phyloP scores from a whole-genome alignment of 2,113 vertebrate genomes.

The Candoia aspera region DNA sequence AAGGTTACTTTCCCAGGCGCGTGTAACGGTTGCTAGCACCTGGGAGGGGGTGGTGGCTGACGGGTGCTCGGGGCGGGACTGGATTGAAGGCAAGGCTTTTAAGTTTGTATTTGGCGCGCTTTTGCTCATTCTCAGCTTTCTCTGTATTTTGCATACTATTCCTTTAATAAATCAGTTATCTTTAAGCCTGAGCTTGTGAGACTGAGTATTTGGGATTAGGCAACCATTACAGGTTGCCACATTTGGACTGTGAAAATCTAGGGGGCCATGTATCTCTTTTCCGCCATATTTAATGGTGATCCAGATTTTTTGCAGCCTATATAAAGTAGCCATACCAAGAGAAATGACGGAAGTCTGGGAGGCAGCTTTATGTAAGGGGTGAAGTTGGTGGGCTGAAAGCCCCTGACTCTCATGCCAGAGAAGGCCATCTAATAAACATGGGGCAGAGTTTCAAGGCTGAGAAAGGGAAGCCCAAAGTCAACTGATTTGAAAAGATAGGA shows the following conservation, averaged over 20 bases:
- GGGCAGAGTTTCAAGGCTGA: not conserved
- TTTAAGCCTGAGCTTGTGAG: too few relatives aligned
- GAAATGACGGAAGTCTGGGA: not conserved
- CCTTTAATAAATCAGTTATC: too few relatives aligned
- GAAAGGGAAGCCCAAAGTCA: not conserved
- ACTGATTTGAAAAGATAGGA: not conserved
- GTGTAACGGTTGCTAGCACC: too few relatives aligned
- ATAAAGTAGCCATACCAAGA: not conserved
- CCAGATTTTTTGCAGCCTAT: not conserved
- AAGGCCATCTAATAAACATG: not conserved
- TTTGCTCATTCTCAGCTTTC: too few relatives aligned
- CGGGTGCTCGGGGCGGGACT: too few relatives aligned
- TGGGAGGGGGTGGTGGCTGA: too few relatives aligned
- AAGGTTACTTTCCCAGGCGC: too few relatives aligned
- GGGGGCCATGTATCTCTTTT: not conserved
- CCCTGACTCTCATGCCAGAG: not conserved
- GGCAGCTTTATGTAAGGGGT: not conserved
- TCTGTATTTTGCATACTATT: too few relatives aligned
- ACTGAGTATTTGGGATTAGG: too few relatives aligned
- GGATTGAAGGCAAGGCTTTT: too few relatives aligned
- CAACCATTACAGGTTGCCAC: too few relatives aligned
- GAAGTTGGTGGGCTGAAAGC: not conserved
- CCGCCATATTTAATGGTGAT: not conserved
- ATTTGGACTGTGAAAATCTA: not conserved
- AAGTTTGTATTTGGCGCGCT: too few relatives aligned